Evolutionary conservation across 2,113 vertebrate genomes (phyloP).

Genomic region (Apodemus speciosus): DNA sequence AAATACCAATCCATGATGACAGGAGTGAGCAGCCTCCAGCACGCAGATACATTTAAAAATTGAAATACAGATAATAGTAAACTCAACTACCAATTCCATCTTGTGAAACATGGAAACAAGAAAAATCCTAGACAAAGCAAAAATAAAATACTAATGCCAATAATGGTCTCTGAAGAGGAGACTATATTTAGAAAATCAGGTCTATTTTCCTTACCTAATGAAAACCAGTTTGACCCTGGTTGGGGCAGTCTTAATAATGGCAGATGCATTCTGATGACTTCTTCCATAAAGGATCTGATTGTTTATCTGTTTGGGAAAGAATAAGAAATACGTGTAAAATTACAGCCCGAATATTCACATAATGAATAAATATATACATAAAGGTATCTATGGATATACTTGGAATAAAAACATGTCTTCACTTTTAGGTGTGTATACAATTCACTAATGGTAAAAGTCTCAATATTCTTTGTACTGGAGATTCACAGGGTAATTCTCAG

Average conservation of each 20-base stretch:
- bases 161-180: not conserved
- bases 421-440: not conserved
- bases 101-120: not conserved
- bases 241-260: conserved; percentile 94
- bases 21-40: not conserved
- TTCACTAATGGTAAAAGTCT: conserved; percentile 3
- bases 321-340: conserved; percentile 34
- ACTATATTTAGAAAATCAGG: not conserved
- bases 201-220: conserved; percentile 90
- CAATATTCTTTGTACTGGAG: not conserved
- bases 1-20: not conserved
- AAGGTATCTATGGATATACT: not conserved
- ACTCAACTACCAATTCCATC: not conserved
- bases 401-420: not conserved
- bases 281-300: conserved; percentile 95
- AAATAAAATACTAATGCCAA: conserved; percentile 12
- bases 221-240: conserved; percentile 94
- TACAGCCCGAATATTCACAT: not conserved
- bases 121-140: conserved; percentile 16
- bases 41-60: not conserved
- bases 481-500: conserved; percentile 27
- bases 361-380: not conserved
- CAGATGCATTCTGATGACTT: conserved; percentile 98
- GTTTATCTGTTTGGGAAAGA: conserved; percentile 90
- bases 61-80: not conserved